Evolutionary conservation across 2,888 invertebrate species (phyloP), one percentile per base, ranked within the genome.

Genomic region (Phytoseiulus persimilis): DNA sequence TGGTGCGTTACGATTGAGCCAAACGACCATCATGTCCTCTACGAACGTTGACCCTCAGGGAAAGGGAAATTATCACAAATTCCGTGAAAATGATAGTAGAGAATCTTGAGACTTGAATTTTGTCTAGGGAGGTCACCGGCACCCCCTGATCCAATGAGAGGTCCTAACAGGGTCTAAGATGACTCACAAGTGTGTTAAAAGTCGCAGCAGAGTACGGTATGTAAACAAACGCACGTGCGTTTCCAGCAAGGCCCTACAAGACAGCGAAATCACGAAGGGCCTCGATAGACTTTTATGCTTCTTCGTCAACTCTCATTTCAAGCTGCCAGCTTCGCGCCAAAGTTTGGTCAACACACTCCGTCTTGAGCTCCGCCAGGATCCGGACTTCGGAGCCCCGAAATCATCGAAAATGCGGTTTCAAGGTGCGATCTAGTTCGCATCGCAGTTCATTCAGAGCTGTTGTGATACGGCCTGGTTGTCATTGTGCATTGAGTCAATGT

Each of bases 171-270:
- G 6, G 87, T 11, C 87, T 39, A 32, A n/a, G 33, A 28, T 0
- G 31, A n/a, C 31, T 28, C 33, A 39, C 6, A n/a, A 31, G 18
- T 87, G 28, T 3, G n/a, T n/a, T 23, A 87, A 23, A 33, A 32
- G 32, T 45, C 87, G 6, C 0, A 87, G 28, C 87, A 45, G 87
- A 33, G 32, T 32, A 87, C n/a, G 45, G 39, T 33, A n/a, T 45
- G 45, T 87, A 87, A 87, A 87, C 87, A 87, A 87, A 87, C 87
- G 87, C 87, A 87, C 87, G 87, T 87, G 87, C 87, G 87, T 45
- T 87, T 87, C 87, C 87, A 87, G 45, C 87, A 45, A 32, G 87
- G 39, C 87, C 87, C 87, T 33, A 23, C 32, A 87, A 45, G 45
- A 33, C 32, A 45, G 87, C 87, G 87, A 87, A 32, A 39, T 87